These are phyloP conservation scores for Papilio glaucus DNA, from an alignment of 1,140 invertebrate species.

Conservation along the genomic window DNA sequence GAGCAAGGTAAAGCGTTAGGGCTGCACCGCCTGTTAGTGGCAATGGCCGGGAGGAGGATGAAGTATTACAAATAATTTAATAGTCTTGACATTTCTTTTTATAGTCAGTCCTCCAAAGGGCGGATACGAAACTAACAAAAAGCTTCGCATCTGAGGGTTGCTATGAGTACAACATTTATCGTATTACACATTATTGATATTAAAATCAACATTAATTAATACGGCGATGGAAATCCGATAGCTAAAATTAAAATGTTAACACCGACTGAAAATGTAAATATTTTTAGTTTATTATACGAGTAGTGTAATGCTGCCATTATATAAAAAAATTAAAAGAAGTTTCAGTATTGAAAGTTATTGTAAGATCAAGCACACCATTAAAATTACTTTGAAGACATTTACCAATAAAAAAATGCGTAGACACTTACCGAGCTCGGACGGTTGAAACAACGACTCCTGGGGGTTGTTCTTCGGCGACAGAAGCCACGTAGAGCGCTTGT, in stretches of 20 bases:
- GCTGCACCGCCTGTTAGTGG: conserved; percentile 38
- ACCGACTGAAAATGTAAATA: no score
- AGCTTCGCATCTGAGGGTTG: neutral
- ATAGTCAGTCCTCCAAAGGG: conserved; percentile 5
- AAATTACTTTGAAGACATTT: no score
- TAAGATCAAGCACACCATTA: no score
- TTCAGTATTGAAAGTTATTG: no score
- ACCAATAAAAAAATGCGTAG: neutral
- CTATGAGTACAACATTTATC: neutral
- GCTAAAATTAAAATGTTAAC: no score
- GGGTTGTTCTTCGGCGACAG: conserved; percentile 95
- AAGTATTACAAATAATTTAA: conserved; percentile 34
- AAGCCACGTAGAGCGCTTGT: conserved; percentile 92
- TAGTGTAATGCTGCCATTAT: no score
- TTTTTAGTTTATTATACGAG: no score
- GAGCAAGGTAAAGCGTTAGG: conserved; percentile 49
- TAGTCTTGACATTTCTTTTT: conserved; percentile 37
- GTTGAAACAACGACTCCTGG: conserved; percentile 91
- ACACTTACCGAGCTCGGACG: conserved; percentile 88
- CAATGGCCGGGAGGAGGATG: conserved; percentile 23
- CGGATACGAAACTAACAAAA: neutral
- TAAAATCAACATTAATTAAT: no score
- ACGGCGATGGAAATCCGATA: no score
- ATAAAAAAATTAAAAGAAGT: no score
- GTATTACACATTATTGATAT: neutral